Evolutionary conservation across 1,140 invertebrate species (phyloP), one percentile per base, ranked within the genome.

Genomic region (Drosophila guanche): DNA sequence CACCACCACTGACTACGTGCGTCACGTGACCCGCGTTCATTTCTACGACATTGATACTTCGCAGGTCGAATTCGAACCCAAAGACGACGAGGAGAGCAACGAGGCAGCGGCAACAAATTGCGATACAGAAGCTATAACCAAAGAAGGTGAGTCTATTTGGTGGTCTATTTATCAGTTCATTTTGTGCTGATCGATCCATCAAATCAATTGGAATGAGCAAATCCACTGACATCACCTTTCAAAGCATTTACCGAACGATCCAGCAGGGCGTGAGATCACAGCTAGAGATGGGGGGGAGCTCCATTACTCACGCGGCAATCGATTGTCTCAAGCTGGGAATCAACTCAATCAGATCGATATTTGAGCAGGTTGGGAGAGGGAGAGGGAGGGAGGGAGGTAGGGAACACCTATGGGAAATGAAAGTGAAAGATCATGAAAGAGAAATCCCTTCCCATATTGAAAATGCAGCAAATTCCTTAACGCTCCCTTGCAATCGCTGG

Each of bases 91-190:
- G 25, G 86, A 89, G 20, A 77, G 79, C 75, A 79, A 76, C 68
- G 85, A 89, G 57, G 74, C 83, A 46, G 51, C 58, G 42, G 67
- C 63, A 52, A 68, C 55, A 55, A 65, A 83, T 76, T 90, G 83
- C 84, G 89, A 91, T 79, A 90, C 85, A 71, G 90, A 91, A 90
- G 90, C 91, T 90, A 86, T 91, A 79, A 91, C 91, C 89, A 91
- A 91, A 91, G 91, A 91, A 90, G 91, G 91, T 91, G 51, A 90
- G 90, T n/a, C n/a, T n/a, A n/a, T n/a, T n/a, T n/a, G n/a, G n/a
- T n/a, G n/a, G n/a, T n/a, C 8, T 8, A 29, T n/a, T 23, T 58
- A 37, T n/a, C 0, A n/a, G 41, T 12, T 27, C 41, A 57, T 12
- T 16, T 5, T 8, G 10, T 20, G 20, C 43, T 2, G 43, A 22